Conservation (phyloP, 2,888 invertebrate genomes). For the Cabera pusaria region DNA sequence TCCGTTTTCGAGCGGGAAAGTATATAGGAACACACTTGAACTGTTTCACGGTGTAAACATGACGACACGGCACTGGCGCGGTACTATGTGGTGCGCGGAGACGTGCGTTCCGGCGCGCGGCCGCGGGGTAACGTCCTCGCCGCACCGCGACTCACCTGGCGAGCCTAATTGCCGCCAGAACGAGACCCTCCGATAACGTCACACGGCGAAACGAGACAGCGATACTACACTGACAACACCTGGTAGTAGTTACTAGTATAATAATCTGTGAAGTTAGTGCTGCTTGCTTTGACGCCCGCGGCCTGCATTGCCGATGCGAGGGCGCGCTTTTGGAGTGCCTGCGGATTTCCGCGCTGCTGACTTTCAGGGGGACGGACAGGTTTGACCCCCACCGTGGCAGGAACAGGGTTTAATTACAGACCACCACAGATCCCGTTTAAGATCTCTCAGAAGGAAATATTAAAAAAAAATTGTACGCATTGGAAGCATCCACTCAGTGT, state of each 20-base stretch:
- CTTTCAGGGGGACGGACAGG: slow-evolving; percentile 47
- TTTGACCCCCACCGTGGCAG: slow-evolving; percentile 45
- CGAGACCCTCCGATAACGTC: slow-evolving; percentile 45
- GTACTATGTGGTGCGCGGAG: slow-evolving; percentile 37
- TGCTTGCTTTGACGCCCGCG: slow-evolving; percentile 7
- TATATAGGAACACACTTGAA: slow-evolving; percentile 47
- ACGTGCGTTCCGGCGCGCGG: slow-evolving; percentile 57
- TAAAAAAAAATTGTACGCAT: too few species aligned
- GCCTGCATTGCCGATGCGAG: slow-evolving; percentile 41
- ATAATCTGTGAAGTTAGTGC: too few species aligned
- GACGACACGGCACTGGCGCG: slow-evolving; percentile 59
- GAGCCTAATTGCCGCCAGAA: slow-evolving; percentile 58
- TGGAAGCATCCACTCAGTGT: too few species aligned
- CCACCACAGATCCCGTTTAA: too few species aligned
- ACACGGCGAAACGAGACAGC: slow-evolving; percentile 59
- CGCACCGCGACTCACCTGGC: slow-evolving; percentile 53
- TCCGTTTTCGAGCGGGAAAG: slow-evolving; percentile 46
- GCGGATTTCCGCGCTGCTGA: slow-evolving; percentile 72
- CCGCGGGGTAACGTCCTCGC: slow-evolving; percentile 73
- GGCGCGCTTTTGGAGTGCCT: slow-evolving; percentile 47
- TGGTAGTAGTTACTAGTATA: slow-evolving; percentile 36
- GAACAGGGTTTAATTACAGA: slow-evolving; percentile 50
- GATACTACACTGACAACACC: slow-evolving; percentile 55
- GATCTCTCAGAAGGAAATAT: too few species aligned
- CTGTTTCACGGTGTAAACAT: slow-evolving; percentile 69